These are phyloP conservation scores for Argynnis bischoffii DNA, from an alignment of 2,888 invertebrate genomes.

Conservation along the genomic window DNA sequence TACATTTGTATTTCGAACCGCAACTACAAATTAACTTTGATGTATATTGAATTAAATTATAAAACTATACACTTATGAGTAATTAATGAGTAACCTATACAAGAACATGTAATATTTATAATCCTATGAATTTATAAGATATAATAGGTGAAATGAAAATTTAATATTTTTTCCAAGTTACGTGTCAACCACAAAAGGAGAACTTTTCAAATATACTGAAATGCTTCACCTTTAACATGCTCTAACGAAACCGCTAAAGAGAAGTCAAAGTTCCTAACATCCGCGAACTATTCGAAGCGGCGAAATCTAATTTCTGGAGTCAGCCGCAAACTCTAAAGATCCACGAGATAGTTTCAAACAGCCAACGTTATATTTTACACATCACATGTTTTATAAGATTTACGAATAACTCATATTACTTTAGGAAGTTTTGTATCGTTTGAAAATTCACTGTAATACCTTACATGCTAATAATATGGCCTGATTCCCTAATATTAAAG, in stretches of 20 bases:
- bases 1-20: no score
- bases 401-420: slow-evolving; percentile 6
- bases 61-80: no score
- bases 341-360: slow-evolving; percentile 21
- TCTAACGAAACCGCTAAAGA: slow-evolving; percentile 24
- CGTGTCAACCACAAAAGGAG: background rate
- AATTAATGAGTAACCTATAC: no score
- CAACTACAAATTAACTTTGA: no score
- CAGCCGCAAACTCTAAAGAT: slow-evolving; percentile 28
- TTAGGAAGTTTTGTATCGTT: slow-evolving; percentile 2
- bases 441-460: no score
- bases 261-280: slow-evolving; percentile 24
- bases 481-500: no score
- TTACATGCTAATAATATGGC: no score
- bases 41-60: no score
- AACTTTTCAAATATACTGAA: slow-evolving; percentile 14
- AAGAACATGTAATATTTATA: no score
- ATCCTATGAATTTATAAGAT: no score
- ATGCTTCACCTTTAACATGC: slow-evolving; percentile 19
- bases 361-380: slow-evolving; percentile 18
- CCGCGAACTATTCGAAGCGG: slow-evolving; percentile 29
- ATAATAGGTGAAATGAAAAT: background rate
- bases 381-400: slow-evolving; percentile 15
- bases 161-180: background rate
- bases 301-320: slow-evolving; percentile 34